These are phyloP conservation scores for Lutraria rhynchaena DNA, from an alignment of 1,140 invertebrate genomes.

Conservation along the genomic window DNA sequence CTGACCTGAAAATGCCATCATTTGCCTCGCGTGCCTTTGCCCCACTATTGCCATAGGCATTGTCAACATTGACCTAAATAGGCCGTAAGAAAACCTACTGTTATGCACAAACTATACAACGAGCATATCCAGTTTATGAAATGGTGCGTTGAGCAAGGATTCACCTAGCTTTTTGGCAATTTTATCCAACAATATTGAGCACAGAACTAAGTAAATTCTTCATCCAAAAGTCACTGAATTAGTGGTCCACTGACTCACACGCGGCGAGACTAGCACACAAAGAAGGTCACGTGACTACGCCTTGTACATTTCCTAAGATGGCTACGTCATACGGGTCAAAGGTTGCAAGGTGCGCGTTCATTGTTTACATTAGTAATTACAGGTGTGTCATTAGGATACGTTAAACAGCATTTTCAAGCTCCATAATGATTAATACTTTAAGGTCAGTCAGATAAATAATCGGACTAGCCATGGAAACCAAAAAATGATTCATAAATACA, in stretches of 20 bases:
- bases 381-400: conserved; percentile 29
- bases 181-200: conserved; percentile 46
- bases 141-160: conserved; percentile 63
- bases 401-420: no score
- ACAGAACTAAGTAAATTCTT: conserved; percentile 64
- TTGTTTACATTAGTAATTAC: conserved; percentile 57
- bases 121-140: conserved; percentile 65
- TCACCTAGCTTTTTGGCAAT: conserved; percentile 57
- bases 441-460: no score
- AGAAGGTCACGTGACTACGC: conserved; percentile 81
- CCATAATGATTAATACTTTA: no score
- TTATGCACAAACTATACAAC: conserved; percentile 61
- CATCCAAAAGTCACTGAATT: conserved; percentile 61
- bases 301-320: conserved; percentile 74
- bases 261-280: conserved; percentile 80
- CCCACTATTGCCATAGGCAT: conserved; percentile 83
- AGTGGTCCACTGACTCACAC: conserved; percentile 79
- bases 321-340: conserved; percentile 65
- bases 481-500: no score
- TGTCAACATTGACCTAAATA: conserved; percentile 63
- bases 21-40: conserved; percentile 79
- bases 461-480: no score
- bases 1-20: conserved; percentile 81
- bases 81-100: conserved; percentile 67
- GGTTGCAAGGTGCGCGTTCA: conserved; percentile 61